Conservation (phyloP, 37 sponge, comb jelly and placozoan species). For the Oscarella lobularis region DNA sequence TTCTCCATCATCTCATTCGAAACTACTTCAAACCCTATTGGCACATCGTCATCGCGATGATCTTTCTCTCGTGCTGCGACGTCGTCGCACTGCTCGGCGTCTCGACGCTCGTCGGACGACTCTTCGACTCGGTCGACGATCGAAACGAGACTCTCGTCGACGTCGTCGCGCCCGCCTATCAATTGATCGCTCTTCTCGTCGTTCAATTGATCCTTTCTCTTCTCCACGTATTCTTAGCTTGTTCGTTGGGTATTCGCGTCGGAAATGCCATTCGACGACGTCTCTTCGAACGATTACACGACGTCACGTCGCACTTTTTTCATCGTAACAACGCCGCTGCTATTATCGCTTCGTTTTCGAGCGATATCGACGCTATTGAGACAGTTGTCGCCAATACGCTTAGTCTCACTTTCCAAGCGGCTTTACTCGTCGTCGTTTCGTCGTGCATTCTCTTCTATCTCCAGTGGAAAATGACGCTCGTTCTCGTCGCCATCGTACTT, state of each 20-base stretch:
- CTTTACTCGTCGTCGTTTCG: slow-evolving; percentile 11
- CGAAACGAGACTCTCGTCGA: not conserved
- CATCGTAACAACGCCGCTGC: not conserved
- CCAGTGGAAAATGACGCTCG: slow-evolving; percentile 25
- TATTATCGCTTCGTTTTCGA: slow-evolving; percentile 16
- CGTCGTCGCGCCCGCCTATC: not conserved
- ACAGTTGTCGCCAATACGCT: slow-evolving; percentile 14
- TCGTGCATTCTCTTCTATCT: slow-evolving; percentile 3
- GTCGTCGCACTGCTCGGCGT: not conserved
- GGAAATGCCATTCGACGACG: slow-evolving; percentile 10
- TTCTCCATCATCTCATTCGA: not conserved
- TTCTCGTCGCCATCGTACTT: slow-evolving; percentile 7
- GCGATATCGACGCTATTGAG: slow-evolving; percentile 27
- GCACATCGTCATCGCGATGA: not conserved
- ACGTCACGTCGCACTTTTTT: slow-evolving; percentile 4
- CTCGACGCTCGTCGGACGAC: not conserved
- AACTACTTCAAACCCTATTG: not conserved
- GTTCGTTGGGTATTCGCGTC: slow-evolving; percentile 17
- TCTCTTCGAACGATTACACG: slow-evolving; percentile 15
- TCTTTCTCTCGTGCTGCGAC: not conserved
- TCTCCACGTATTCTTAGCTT: not conserved
- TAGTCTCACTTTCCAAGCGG: slow-evolving; percentile 1
- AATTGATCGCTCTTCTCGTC: not conserved
- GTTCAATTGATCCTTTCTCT: not conserved
- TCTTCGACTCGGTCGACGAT: not conserved